Conservation (phyloP, 1,140 invertebrate genomes). For the Paraescarpia echinospica region DNA sequence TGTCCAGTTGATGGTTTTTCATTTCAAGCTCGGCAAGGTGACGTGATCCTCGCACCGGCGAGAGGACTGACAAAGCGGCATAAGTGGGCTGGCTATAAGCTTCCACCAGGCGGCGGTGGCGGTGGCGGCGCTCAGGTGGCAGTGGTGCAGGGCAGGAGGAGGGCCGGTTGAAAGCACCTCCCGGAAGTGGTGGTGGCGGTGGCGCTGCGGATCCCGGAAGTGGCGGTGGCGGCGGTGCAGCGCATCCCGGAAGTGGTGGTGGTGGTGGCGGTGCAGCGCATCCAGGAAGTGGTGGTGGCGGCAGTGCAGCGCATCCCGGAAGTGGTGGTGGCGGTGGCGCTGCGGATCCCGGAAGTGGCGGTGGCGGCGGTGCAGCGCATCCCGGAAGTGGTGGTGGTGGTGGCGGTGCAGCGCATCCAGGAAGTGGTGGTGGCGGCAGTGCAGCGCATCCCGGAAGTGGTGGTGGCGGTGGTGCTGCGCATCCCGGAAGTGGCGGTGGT, state of each 20-base stretch:
- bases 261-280: slow-evolving; percentile 59
- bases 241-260: slow-evolving; percentile 54
- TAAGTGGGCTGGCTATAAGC: slow-evolving; percentile 20
- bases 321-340: slow-evolving; percentile 64
- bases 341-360: slow-evolving; percentile 42
- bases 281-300: slow-evolving; percentile 74
- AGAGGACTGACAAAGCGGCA: slow-evolving; percentile 23
- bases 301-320: slow-evolving; percentile 48
- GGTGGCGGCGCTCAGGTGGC: background rate
- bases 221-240: slow-evolving; percentile 59
- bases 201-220: slow-evolving; percentile 49
- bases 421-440: slow-evolving; percentile 70
- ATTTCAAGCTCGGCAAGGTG: slow-evolving; percentile 51
- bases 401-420: slow-evolving; percentile 60
- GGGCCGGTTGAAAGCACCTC: slow-evolving; percentile 54
- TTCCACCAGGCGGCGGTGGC: slow-evolving; percentile 24
- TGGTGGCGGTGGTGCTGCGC: slow-evolving; percentile 66
- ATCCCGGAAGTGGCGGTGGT: slow-evolving; percentile 16
- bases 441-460: slow-evolving; percentile 47
- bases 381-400: slow-evolving; percentile 10
- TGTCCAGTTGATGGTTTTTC: slow-evolving; percentile 56
- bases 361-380: background rate
- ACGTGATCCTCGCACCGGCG: slow-evolving; percentile 36
- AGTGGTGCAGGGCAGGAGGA: slow-evolving; percentile 31
- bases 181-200: slow-evolving; percentile 48